phyloP scores from a whole-genome alignment of 1,140 invertebrate species.

The Drosophila paulistorum region DNA sequence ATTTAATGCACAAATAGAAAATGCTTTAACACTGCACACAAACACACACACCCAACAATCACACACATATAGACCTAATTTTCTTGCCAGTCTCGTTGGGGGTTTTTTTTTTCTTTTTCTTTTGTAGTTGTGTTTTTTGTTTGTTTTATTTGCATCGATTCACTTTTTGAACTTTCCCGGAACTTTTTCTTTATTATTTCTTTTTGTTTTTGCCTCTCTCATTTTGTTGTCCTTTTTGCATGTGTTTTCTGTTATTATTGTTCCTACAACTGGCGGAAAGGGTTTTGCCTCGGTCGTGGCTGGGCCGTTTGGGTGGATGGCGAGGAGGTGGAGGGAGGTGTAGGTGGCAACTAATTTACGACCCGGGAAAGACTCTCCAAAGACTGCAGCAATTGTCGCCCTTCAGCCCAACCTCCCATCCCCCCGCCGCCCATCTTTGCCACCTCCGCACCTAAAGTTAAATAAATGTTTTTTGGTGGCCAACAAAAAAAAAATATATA shows the following conservation, averaged over 20 bases:
- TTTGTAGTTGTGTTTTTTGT: not conserved
- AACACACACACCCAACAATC: not conserved
- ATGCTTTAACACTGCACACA: slow-evolving; percentile 3
- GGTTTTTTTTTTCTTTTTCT: not conserved
- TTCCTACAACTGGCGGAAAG: not conserved
- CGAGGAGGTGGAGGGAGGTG: not conserved
- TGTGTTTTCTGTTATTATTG: slow-evolving; percentile 31
- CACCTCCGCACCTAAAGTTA: slow-evolving; percentile 34
- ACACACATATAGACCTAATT: slow-evolving; percentile 5
- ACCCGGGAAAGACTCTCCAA: slow-evolving; percentile 69
- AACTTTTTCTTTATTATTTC: slow-evolving; percentile 30
- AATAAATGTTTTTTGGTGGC: slow-evolving; percentile 55
- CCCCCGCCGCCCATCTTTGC: not conserved
- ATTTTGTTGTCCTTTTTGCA: slow-evolving; percentile 18
- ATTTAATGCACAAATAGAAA: slow-evolving; percentile 13
- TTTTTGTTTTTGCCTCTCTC: slow-evolving; percentile 16
- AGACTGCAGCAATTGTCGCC: slow-evolving; percentile 70
- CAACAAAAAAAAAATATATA: slow-evolving; percentile 17
- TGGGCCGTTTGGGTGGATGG: not conserved
- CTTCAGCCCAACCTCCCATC: slow-evolving; percentile 11
- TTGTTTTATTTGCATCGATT: slow-evolving; percentile 16
- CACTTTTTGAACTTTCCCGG: slow-evolving; percentile 58
- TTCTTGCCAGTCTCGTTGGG: not conserved
- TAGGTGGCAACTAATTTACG: slow-evolving; percentile 68
- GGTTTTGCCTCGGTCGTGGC: not conserved